Evolutionary conservation across 2,113 vertebrate genomes (phyloP).

Genomic region (Epinephelus moara): DNA sequence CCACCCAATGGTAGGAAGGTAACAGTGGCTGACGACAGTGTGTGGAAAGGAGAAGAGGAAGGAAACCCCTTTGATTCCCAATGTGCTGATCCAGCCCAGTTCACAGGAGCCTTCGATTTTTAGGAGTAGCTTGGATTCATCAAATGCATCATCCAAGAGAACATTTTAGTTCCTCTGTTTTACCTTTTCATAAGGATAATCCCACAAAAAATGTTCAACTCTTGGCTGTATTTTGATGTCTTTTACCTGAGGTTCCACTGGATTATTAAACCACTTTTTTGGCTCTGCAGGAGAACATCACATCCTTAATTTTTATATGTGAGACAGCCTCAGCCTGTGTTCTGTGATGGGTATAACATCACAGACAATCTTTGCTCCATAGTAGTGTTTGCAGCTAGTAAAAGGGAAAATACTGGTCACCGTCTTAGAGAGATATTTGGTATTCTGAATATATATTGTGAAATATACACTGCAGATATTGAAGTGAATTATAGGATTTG

Average conservation of each 20-base stretch:
- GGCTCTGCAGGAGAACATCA: conserved; percentile 9
- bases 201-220: not conserved
- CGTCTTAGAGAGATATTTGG: conserved; percentile 47
- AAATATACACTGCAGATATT: conserved; percentile 61
- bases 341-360: not conserved
- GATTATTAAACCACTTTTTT: conserved; percentile 17
- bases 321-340: conserved; percentile 7
- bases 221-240: conserved; percentile 1
- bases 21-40: not conserved
- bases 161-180: not conserved
- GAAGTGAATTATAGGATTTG: conserved; percentile 55
- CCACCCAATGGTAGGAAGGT: conserved; percentile 16
- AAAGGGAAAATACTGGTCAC: conserved; percentile 38
- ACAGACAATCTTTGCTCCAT: conserved; percentile 34
- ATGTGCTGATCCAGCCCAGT: not conserved
- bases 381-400: conserved; percentile 36
- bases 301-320: not conserved
- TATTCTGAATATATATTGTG: conserved; percentile 73
- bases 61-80: conserved; percentile 13
- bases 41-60: conserved; percentile 7
- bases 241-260: conserved; percentile 25
- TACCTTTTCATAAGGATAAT: not conserved
- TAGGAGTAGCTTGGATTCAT: conserved; percentile 24
- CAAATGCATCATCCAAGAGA: not conserved
- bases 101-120: conserved; percentile 26